A percentile compares a stretch with the other conserved stretches of the same genome.
Conservation (phyloP, 2,888 invertebrate species). For the Athalia cordata region DNA sequence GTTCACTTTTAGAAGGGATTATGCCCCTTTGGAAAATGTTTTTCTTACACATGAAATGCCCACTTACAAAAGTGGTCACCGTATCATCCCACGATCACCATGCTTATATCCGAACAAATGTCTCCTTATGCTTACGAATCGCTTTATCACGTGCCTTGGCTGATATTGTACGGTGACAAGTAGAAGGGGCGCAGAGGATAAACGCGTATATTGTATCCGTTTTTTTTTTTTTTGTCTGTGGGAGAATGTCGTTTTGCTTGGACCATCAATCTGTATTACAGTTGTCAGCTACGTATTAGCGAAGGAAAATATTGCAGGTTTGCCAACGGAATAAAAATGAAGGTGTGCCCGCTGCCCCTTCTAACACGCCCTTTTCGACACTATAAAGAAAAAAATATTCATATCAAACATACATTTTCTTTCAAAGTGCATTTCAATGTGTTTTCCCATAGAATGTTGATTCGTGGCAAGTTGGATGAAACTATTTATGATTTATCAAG, state of each 20-base stretch:
- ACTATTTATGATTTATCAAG: no score
- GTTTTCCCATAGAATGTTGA: no score
- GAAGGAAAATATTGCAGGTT: slow-evolving; percentile 41
- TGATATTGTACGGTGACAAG: slow-evolving; percentile 34
- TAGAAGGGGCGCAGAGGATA: not conserved
- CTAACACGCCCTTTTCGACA: not conserved
- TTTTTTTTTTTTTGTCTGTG: not conserved
- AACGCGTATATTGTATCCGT: not conserved
- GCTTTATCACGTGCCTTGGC: slow-evolving; percentile 17
- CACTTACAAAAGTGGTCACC: not conserved
- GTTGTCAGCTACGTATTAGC: slow-evolving; percentile 40
- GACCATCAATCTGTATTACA: slow-evolving; percentile 45
- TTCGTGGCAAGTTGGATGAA: no score
- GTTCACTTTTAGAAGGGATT: no score
- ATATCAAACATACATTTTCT: slow-evolving; percentile 6
- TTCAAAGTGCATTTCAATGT: not conserved
- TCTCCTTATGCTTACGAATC: slow-evolving; percentile 8
- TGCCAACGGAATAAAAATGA: slow-evolving; percentile 40
- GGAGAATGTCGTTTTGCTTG: slow-evolving; percentile 32
- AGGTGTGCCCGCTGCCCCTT: not conserved
- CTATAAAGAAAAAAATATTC: slow-evolving; percentile 4
- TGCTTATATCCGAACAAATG: slow-evolving; percentile 12
- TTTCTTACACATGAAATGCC: no score
- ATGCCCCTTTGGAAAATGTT: no score
- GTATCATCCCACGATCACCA: not conserved